Evolutionary conservation across 2,797 vertebrate species (phyloP), one percentile per base, ranked within the genome.

Genomic region (Trachurus trachurus): DNA sequence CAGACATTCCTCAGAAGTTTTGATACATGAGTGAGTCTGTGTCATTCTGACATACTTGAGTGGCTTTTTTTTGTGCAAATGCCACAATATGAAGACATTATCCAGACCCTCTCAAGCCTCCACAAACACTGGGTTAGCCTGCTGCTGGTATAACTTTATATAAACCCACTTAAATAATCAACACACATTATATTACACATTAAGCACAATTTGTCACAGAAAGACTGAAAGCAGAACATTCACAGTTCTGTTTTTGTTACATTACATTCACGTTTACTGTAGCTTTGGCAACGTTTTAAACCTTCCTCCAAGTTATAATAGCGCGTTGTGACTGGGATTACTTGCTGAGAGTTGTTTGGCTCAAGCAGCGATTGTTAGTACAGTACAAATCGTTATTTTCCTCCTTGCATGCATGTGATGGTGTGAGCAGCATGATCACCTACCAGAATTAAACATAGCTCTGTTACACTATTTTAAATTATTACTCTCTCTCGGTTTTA

Each of bases 41-140:
- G 29, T 76, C 15, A 45, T 58, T 73, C 91, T 86, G 88, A 86
- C 93, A 91, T 89, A 92, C 93, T 88, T 92, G 91, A 94, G 91
- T 94, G 92, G 90, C 90, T 92, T n/a, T 49, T 92, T 56, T 21
- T 89, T 26, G 86, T 89, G 86, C 89, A 91, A 73, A 83, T 29
- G 64, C 78, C 92, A 92, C 89, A 90, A 90, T 90, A 65, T 62
- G 44, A 56, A 80, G 96, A 96, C 93, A 93, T 89, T 94, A 93
- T 95, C 95, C 96, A 97, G 95, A 96, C 80, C 80, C 79, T 90
- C 87, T 80, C 85, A 69, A 39, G 61, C 84, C 87, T 88, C 86
- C 88, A 87, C 93, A 93, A 95, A 91, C 54, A 91, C 90, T 75
- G 82, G 90, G 86, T 93, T 84, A 84, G 77, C 83, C 65, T 62